phyloP scores from a whole-genome alignment of 2,888 invertebrate genomes.

The Erebia palarica region DNA sequence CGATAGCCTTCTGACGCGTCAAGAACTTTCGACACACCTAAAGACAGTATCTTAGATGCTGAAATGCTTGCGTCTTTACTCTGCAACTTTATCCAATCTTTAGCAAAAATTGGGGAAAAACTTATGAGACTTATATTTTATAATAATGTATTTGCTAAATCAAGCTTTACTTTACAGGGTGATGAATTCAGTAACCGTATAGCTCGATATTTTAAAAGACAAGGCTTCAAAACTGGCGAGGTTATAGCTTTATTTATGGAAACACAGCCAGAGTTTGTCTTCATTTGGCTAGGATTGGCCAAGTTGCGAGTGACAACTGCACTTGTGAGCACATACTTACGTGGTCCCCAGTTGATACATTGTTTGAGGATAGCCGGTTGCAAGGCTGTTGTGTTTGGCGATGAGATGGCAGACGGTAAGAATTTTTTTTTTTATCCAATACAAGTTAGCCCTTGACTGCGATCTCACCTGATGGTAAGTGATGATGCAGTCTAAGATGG shows the following conservation, averaged over 20 bases:
- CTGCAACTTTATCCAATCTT: no score
- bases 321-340: constrained; percentile 93
- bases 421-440: no score
- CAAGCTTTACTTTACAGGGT: constrained; percentile 59
- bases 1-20: no score
- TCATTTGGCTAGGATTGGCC: constrained; percentile 94
- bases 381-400: constrained; percentile 89
- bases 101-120: no score
- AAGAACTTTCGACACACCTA: no score
- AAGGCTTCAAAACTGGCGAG: constrained; percentile 86
- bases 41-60: no score
- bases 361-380: constrained; percentile 90
- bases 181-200: constrained; percentile 83
- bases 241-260: constrained; percentile 95
- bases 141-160: neutral
- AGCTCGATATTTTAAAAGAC: constrained; percentile 80
- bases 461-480: no score
- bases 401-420: constrained; percentile 80
- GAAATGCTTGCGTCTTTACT: no score
- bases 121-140: no score
- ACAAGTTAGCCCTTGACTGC: no score
- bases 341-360: constrained; percentile 89
- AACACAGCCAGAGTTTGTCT: constrained; percentile 92
- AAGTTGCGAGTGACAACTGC: constrained; percentile 92
- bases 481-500: no score